Evolutionary conservation across 2,888 invertebrate genomes (phyloP).

Genomic region (Cosmopolites sordidus): DNA sequence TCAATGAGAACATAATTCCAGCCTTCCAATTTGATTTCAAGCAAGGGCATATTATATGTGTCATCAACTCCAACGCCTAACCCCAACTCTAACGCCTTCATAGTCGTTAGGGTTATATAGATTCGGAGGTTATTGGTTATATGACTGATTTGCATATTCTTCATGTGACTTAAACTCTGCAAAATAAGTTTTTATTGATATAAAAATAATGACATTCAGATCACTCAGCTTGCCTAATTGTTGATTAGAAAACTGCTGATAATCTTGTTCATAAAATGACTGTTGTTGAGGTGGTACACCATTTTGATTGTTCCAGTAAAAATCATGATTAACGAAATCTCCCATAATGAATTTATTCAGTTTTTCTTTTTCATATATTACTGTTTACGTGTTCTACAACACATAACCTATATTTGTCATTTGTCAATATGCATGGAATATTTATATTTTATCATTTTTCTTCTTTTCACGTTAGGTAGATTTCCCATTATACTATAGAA

Average conservation of each 20-base stretch:
- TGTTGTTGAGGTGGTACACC: slow-evolving; percentile 27
- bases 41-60: no score
- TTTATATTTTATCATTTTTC: no score
- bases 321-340: slow-evolving; percentile 34
- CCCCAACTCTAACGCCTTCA: no score
- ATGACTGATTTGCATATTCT: slow-evolving; percentile 35
- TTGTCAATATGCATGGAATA: no score
- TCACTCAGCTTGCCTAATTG: slow-evolving; percentile 43
- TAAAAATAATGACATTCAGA: not conserved
- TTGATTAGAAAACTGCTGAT: slow-evolving; percentile 44
- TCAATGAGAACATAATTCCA: no score
- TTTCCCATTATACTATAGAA: no score
- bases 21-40: no score
- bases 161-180: slow-evolving; percentile 58
- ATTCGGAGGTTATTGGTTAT: slow-evolving; percentile 31
- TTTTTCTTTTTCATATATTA: not conserved
- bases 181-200: slow-evolving; percentile 28
- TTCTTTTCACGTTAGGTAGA: no score
- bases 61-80: no score
- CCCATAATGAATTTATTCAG: slow-evolving; percentile 29
- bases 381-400: not conserved
- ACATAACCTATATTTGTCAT: no score
- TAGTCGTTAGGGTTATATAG: slow-evolving; percentile 37
- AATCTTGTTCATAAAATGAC: slow-evolving; percentile 41
- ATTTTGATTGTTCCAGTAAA: slow-evolving; percentile 34